A percentile compares a stretch with the other conserved stretches of the same genome.
These are phyloP conservation scores for Tenthredo distinguenda DNA, from an alignment of 2,888 invertebrate genomes.

Conservation along the genomic window DNA sequence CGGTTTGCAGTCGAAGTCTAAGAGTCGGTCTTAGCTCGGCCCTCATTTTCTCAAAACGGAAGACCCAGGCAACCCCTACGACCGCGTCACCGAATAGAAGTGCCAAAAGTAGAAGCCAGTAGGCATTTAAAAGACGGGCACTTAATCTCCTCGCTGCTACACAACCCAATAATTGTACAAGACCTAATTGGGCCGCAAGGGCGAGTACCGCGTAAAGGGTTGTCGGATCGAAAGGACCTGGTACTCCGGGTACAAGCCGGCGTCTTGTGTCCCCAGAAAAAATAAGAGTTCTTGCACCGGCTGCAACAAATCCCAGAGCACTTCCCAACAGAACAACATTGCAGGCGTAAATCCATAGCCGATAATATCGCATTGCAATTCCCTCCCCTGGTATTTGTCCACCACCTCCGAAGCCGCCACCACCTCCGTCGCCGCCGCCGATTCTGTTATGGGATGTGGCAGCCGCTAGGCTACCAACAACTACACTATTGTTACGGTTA, in stretches of 20 bases:
- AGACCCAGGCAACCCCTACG: constrained; percentile 92
- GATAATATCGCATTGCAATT: constrained; percentile 89
- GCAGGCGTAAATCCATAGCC: constrained; percentile 96
- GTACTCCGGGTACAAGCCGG: constrained; percentile 86
- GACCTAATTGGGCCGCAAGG: constrained; percentile 85
- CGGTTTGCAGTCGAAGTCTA: constrained; percentile 82
- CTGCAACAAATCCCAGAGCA: constrained; percentile 89
- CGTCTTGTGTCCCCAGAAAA: constrained; percentile 84
- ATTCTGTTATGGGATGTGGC: constrained; percentile 66
- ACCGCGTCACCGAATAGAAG: constrained; percentile 91
- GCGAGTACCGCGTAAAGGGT: constrained; percentile 93
- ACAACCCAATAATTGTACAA: constrained; percentile 89
- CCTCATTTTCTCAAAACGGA: constrained; percentile 88
- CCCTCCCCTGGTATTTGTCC: constrained; percentile 80
- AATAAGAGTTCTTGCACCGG: constrained; percentile 85
- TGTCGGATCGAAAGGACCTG: constrained; percentile 87
- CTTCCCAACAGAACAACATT: constrained; percentile 92
- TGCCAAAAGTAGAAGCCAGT: constrained; percentile 89
- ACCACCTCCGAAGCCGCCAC: constrained; percentile 76
- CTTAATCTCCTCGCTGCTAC: constrained; percentile 90
- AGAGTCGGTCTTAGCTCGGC: constrained; percentile 87
- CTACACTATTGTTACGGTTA: constrained; percentile 64
- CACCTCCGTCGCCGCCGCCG: constrained; percentile 56
- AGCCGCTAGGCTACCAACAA: constrained; percentile 64
- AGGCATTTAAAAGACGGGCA: constrained; percentile 89